A percentile compares a stretch with the other conserved stretches of the same genome.
These are phyloP conservation scores for Drosophila truncata DNA, from an alignment of 1,140 invertebrate species.

Conservation along the genomic window DNA sequence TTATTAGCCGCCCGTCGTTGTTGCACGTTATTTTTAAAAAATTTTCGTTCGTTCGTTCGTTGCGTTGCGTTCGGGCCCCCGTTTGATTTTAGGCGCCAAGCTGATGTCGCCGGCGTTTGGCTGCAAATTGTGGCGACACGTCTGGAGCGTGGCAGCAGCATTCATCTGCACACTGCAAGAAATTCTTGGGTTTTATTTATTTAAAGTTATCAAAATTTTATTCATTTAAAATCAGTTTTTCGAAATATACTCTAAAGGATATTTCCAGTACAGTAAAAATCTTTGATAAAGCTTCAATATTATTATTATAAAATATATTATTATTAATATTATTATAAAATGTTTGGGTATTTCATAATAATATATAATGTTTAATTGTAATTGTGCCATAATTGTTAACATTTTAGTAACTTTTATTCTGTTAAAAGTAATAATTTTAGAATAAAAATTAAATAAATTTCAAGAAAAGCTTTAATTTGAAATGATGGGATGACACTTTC, in stretches of 20 bases:
- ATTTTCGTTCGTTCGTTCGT: slow-evolving; percentile 45
- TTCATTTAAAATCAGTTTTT: not conserved
- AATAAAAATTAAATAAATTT: too few species aligned
- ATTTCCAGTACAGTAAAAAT: not conserved
- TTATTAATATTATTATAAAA: too few species aligned
- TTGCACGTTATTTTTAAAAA: slow-evolving; percentile 76
- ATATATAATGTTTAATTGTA: too few species aligned
- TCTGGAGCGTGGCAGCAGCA: slow-evolving; percentile 76
- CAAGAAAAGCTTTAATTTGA: too few species aligned
- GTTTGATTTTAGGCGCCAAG: slow-evolving; percentile 83
- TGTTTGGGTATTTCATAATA: too few species aligned
- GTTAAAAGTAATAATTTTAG: too few species aligned
- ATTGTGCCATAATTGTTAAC: too few species aligned
- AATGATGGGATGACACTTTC: too few species aligned
- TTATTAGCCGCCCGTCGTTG: slow-evolving; percentile 63
- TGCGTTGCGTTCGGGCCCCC: slow-evolving; percentile 57
- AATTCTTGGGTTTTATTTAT: not conserved
- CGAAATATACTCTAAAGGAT: too few species aligned
- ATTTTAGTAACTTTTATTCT: too few species aligned
- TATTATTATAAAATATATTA: too few species aligned
- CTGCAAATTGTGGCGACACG: slow-evolving; percentile 84
- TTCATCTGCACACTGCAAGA: slow-evolving; percentile 16
- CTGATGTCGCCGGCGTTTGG: slow-evolving; percentile 69
- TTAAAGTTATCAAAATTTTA: not conserved
- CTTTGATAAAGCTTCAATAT: not conserved